A percentile compares a stretch with the other conserved stretches of the same genome.
These are phyloP conservation scores for Thalassarche chlororhynchos DNA, from an alignment of 2,113 vertebrate species.

Conservation along the genomic window DNA sequence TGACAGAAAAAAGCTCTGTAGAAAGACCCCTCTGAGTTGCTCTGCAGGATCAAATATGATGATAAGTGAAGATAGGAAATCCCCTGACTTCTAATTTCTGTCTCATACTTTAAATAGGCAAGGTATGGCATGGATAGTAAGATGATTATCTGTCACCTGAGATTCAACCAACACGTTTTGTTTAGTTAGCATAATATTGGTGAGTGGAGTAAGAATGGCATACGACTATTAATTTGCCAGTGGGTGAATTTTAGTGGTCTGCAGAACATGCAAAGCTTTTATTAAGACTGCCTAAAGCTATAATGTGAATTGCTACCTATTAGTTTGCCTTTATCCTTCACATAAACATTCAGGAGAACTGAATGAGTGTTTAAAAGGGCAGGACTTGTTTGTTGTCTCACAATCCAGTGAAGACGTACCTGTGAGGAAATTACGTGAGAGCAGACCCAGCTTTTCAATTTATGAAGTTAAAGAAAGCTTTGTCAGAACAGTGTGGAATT, in stretches of 20 bases:
- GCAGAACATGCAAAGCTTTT: background rate
- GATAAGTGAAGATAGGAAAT: background rate
- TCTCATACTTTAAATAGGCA: background rate
- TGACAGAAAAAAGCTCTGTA: background rate
- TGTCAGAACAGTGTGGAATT: slow-evolving; percentile 10
- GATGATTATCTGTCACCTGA: background rate
- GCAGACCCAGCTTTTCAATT: background rate
- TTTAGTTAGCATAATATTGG: background rate
- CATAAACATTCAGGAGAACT: slow-evolving; percentile 9
- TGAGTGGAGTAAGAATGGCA: background rate
- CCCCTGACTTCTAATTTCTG: background rate
- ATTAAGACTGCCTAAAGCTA: background rate
- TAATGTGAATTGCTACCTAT: slow-evolving; percentile 8
- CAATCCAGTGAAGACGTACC: background rate
- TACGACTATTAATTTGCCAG: background rate
- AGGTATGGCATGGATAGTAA: background rate
- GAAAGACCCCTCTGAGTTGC: background rate
- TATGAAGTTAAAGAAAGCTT: slow-evolving; percentile 44
- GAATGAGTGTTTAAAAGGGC: slow-evolving; percentile 44
- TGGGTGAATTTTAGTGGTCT: background rate
- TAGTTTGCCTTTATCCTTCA: slow-evolving; percentile 10
- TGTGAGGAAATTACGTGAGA: background rate
- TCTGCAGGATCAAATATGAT: background rate
- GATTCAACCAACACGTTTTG: background rate
- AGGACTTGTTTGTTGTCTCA: slow-evolving; percentile 46